A percentile compares a stretch with the other conserved stretches of the same genome.
These are phyloP conservation scores for Cladopsammia gracilis DNA, from an alignment of 64 coral and sea anemone genomes.

Conservation along the genomic window DNA sequence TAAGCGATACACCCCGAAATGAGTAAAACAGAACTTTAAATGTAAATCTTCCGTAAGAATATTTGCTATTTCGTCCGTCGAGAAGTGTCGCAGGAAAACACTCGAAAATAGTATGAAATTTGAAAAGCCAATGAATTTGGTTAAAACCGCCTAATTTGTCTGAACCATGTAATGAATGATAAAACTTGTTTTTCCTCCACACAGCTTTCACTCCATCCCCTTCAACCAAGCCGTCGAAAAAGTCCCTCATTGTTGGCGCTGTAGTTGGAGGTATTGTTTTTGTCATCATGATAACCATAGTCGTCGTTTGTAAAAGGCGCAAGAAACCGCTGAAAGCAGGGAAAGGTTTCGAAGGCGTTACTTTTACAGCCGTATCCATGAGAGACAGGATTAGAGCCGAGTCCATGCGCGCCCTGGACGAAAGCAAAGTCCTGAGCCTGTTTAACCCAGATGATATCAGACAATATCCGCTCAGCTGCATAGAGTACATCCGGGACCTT, in stretches of 20 bases:
- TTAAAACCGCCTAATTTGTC: no score
- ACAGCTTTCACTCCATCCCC: background rate
- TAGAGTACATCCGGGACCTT: conserved; percentile 90
- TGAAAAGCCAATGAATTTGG: no score
- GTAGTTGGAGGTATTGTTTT: background rate
- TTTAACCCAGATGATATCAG: conserved; percentile 88
- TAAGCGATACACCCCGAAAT: no score
- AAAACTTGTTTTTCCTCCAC: background rate
- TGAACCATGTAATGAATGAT: background rate
- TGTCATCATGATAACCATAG: background rate
- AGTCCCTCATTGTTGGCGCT: background rate
- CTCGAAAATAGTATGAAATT: no score
- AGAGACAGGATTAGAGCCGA: conserved; percentile 91
- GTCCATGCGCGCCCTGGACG: conserved; percentile 78
- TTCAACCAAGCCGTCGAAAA: background rate
- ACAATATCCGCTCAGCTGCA: conserved; percentile 82
- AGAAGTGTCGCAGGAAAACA: no score
- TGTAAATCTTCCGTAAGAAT: no score
- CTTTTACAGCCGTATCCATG: conserved; percentile 88
- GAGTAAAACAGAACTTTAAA: no score
- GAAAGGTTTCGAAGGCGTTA: conserved; percentile 53
- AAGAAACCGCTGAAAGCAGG: background rate
- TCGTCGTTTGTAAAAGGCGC: background rate
- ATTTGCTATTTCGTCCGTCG: no score
- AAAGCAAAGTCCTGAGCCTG: conserved; percentile 75